Base-by-base conservation (phyloP, 1,140 invertebrate genomes). In the Oppia nitens region DNA sequence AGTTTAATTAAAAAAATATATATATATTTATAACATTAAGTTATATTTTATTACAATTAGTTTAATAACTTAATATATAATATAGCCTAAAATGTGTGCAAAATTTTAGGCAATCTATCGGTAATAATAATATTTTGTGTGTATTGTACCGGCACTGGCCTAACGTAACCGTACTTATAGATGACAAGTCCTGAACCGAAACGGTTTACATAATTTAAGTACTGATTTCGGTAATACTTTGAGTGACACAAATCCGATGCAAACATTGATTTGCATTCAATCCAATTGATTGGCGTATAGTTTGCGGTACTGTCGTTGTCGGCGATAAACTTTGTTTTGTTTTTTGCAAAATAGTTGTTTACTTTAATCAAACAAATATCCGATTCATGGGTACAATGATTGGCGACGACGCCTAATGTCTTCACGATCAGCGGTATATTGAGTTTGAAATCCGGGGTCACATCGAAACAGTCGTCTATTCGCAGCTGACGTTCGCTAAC, bases 231-330 rank as follows among this genome's bases (percentile, higher is more conserved):
- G 25, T 32, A 49, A 24, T 61, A 61, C 2, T 61, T 54, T n/a
- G 21, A 23, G 29, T 61, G 60, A 56, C 54, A 57, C 9, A 56
- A 23, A 3, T 20, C 14, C 12, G 48, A 52, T 11, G 60, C 60
- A 28, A 61, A 61, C 14, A 61, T n/a, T 23, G 60, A 26, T 53
- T 61, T 61, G 47, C 60, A 61, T 53, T 61, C 60, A 23, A 61
- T 56, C 60, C 60, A 61, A 32, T 14, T 51, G 23, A 61, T 29
- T 3, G 56, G 12, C 9, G 25, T 26, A 20, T 20, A 12, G 27
- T 23, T 9, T 28, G 28, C 20, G 25, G 23, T 11, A 17, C 24
- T 20, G 3, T 21, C 23, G 27, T 57, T 9, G 3, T n/a, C 11
- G 24, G 47, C 20, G 23, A 47, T 24, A 23, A 20, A 12, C 9